Evolutionary conservation across 2,888 invertebrate species (phyloP).

Genomic region (Cylindroiulus punctatus): DNA sequence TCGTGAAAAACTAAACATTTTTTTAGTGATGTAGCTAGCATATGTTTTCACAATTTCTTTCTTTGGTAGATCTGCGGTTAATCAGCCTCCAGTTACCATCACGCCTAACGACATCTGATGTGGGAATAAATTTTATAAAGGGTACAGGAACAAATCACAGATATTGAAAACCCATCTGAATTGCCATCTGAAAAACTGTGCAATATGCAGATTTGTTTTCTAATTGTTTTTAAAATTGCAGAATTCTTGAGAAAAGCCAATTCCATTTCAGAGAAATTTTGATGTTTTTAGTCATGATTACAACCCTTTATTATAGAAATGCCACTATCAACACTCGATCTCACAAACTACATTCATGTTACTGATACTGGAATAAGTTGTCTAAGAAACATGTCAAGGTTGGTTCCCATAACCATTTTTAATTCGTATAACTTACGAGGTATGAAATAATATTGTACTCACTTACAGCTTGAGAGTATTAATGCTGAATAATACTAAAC

Average conservation of each 20-base stretch:
- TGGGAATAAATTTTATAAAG: not conserved
- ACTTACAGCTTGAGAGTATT: constrained; percentile 17
- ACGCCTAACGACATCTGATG: constrained; percentile 39
- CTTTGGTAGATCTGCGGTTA: not conserved
- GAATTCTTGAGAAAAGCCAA: too few species aligned
- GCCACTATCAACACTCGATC: not conserved
- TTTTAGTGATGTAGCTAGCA: too few species aligned
- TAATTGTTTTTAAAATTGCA: too few species aligned
- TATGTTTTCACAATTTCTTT: not conserved
- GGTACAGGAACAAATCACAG: not conserved
- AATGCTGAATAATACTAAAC: constrained; percentile 28
- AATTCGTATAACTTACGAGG: not conserved
- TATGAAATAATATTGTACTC: not conserved
- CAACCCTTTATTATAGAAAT: not conserved
- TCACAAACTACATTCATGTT: constrained; percentile 46
- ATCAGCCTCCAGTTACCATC: constrained; percentile 37
- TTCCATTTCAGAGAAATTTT: too few species aligned
- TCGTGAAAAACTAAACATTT: not conserved
- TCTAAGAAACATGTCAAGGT: constrained; percentile 26
- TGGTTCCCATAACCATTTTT: not conserved
- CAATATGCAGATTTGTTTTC: too few species aligned
- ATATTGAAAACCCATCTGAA: too few species aligned
- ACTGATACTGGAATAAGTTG: constrained; percentile 26
- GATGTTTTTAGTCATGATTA: not conserved
- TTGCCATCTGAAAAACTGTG: too few species aligned